Percentiles rank a stretch among this genome's conserved stretches.
Evolutionary conservation across 1,140 invertebrate species (phyloP).

Genomic region (Monomorium pharaonis): DNA sequence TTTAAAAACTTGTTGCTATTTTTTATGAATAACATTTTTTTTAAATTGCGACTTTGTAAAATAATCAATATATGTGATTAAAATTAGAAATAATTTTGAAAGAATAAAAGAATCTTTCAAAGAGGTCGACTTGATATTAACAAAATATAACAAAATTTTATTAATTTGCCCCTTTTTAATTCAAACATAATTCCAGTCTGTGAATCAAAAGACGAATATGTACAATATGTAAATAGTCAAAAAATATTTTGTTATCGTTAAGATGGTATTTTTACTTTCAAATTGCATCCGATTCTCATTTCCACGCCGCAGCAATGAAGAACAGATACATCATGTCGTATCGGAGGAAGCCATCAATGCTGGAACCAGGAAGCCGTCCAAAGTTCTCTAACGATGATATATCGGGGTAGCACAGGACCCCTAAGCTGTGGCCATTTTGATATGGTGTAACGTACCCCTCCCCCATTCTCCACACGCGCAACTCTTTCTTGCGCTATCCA

Average conservation of each 20-base stretch:
- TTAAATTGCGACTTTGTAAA: neutral
- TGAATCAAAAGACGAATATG: conserved; percentile 9
- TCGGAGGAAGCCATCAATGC: conserved; percentile 71
- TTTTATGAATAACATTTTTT: neutral
- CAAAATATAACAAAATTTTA: too few relatives aligned
- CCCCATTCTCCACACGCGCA: conserved; percentile 50
- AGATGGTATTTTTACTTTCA: conserved; percentile 66
- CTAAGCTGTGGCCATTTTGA: conserved; percentile 71
- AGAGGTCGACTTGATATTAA: neutral
- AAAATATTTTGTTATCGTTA: conserved; percentile 47
- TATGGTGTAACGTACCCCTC: conserved; percentile 68
- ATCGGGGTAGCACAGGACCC: conserved; percentile 67
- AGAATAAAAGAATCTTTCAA: neutral
- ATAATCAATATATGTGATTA: neutral
- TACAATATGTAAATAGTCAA: conserved; percentile 40
- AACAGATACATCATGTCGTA: conserved; percentile 73
- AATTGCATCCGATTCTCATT: conserved; percentile 65
- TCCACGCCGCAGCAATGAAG: conserved; percentile 58
- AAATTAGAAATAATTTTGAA: neutral
- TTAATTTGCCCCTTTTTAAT: conserved; percentile 17
- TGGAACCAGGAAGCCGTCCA: conserved; percentile 72
- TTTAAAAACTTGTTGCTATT: neutral
- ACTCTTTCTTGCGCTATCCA: conserved; percentile 63
- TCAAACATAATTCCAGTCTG: neutral
- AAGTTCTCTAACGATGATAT: conserved; percentile 77